Base-by-base conservation (phyloP, 2,888 invertebrate genomes). In the Pinctada fucata region DNA sequence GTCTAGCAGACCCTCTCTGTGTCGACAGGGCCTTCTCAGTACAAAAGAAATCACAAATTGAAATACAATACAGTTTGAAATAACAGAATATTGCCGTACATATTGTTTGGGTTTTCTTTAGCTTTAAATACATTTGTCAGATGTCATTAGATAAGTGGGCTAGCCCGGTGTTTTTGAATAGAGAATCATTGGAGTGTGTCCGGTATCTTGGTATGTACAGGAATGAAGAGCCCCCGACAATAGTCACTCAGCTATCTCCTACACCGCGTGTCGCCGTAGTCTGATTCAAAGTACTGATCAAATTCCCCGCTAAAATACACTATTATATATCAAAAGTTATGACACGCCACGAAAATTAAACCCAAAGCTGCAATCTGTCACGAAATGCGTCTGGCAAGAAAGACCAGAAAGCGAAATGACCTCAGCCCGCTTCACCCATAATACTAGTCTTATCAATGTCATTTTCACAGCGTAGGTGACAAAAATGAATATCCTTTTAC, bases 111-210 rank as follows among this genome's bases (percentile, higher is more conserved):
- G 8, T 4, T 6, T 13, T 68, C 16, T n/a, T 68, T 47, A 45
- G 58, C 58, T 68, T 68, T 47, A 68, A 68, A 68, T 68, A 45
- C 68, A 47, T 68, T 68, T 68, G 68, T 68, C 16, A 68, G 68
- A 68, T 68, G 68, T 68, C 68, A 68, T 6, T 13, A 68, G 68
- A 68, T 68, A 68, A 8, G 68, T 8, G 68, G 47, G 68, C 48
- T 13, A 47, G 48, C 16, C 8, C 47, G 16, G 58, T 31, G 16
- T 68, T 45, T 68, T 68, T 68, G 6, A 68, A 68, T 45, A 47
- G 47, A 47, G 10, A n/a, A 13, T 45, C 68, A 68, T 47, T 68
- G 68, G 47, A 45, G 68, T 68, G 48, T 45, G 47, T 45, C 68
- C 16, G 13, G 16, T 47, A 13, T 13, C 45, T 10, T 6, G 47